Conservation (phyloP, 2,113 vertebrate species). For the Okapia johnstoni region DNA sequence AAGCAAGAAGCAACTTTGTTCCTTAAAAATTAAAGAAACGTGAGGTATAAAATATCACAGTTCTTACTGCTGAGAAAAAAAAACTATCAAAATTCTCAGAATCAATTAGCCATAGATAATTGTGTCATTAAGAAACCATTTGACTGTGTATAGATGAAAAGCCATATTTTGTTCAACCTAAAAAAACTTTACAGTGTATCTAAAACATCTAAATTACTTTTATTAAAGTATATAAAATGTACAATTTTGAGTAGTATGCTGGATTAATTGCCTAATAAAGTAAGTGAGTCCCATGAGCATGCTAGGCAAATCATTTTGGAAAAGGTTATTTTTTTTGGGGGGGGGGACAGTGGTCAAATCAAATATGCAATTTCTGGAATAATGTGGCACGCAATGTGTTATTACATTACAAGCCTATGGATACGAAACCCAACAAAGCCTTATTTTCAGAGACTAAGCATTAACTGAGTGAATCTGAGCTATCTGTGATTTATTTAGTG, state of each 20-base stretch:
- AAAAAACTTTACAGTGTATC: conserved; percentile 43
- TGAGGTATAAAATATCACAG: conserved; percentile 36
- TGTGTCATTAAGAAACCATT: conserved; percentile 61
- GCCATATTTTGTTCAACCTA: conserved; percentile 33
- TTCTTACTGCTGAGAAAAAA: not conserved
- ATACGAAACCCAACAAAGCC: not conserved
- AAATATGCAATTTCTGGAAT: conserved; percentile 54
- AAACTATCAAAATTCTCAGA: conserved; percentile 27
- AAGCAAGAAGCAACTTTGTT: conserved; percentile 22
- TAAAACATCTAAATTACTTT: conserved; percentile 47
- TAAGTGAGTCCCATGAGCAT: conserved; percentile 22
- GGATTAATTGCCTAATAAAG: conserved; percentile 56
- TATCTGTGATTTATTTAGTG: not conserved
- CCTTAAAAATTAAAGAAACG: conserved; percentile 44
- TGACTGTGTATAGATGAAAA: conserved; percentile 48
- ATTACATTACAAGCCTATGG: conserved; percentile 13
- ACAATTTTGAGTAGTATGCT: conserved; percentile 14
- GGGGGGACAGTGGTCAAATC: conserved; percentile 40
- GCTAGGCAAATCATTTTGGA: conserved; percentile 38
- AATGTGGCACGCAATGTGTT: conserved; percentile 27
- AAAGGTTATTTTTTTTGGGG: conserved; percentile 68
- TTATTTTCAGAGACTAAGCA: not conserved
- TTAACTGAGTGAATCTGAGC: not conserved
- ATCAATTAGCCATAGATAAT: conserved; percentile 59
- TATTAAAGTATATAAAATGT: conserved; percentile 45